These are phyloP conservation scores for Ailuropoda melanoleuca DNA, from an alignment of 2,113 vertebrate species.

Conservation along the genomic window DNA sequence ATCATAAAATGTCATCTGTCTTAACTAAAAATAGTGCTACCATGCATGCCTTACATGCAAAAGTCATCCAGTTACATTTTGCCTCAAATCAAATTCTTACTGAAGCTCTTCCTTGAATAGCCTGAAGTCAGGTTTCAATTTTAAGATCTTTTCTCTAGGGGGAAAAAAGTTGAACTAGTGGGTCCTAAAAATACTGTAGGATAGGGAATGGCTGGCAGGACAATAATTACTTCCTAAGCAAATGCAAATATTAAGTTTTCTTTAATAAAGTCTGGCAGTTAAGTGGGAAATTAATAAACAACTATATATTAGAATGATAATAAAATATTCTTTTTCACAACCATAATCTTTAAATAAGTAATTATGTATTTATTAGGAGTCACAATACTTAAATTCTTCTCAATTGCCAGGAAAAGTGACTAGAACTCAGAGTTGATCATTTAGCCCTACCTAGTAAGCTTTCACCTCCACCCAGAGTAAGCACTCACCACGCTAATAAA, in stretches of 20 bases:
- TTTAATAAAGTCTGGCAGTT: background rate
- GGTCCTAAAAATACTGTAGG: conserved; percentile 3
- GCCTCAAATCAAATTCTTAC: conserved; percentile 71
- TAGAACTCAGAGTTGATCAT: background rate
- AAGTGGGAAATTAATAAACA: background rate
- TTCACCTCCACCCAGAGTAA: background rate
- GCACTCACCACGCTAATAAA: background rate
- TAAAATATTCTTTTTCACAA: conserved; percentile 6
- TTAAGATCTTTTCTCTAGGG: background rate
- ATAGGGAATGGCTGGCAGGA: background rate
- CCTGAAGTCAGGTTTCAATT: background rate
- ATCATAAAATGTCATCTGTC: conserved; percentile 84
- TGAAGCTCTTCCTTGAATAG: background rate
- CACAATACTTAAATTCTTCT: background rate
- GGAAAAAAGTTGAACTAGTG: background rate
- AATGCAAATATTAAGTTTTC: conserved; percentile 10
- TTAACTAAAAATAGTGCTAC: conserved; percentile 92
- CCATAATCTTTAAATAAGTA: background rate
- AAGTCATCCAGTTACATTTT: conserved; percentile 83
- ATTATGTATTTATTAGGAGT: background rate
- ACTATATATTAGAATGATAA: background rate
- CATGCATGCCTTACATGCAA: conserved; percentile 78
- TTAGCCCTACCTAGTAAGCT: background rate
- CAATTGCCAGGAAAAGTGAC: conserved; percentile 21
- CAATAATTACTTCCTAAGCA: background rate